Evolutionary conservation across 2,113 vertebrate genomes (phyloP), one percentile per base, ranked within the genome.

Genomic region (Alligator sinensis): DNA sequence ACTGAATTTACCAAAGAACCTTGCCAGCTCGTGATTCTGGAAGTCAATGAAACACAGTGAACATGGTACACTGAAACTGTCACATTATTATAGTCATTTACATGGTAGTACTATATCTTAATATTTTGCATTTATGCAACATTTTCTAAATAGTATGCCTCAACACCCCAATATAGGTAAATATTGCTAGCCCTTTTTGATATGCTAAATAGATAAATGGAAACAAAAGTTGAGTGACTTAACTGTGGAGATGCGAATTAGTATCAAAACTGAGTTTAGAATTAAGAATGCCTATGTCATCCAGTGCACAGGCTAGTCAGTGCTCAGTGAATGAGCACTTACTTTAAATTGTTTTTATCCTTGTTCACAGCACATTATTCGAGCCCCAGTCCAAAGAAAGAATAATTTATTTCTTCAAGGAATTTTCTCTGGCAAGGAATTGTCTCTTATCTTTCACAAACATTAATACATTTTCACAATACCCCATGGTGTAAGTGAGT

Each of bases 101-200:
- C 4, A 80, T 47, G 47, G 11, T 47, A 72, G 72, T 47, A 47
- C 0, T 1, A 13, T 2, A 22, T 1, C 54, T 77, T 6, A 61
- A 47, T 2, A 0, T 81, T 75, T 9, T 75, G 13, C 25, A 21
- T 47, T 2, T n/a, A 2, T 75, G 38, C 30, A 34, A 14, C 3
- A 19, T 15, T 77, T 85, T 27, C 14, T 83, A 47, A 47, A 47
- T 75, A 70, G 18, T 12, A 18, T 77, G 4, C 22, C 21, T 80
- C 47, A 78, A 19, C 11, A 60, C 19, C 72, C 64, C 30, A 66
- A 25, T 1, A 34, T 24, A 34, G 47, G 47, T 47, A 47, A 47
- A n/a, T 8, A 12, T 66, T 59, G 34, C 19, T 72, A 76, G 13
- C 27, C 54, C 27, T 38, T 66, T 83, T 84, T 88, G 12, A 77